phyloP scores from a whole-genome alignment of 1,140 invertebrate species.

The Parasteatoda tepidariorum region DNA sequence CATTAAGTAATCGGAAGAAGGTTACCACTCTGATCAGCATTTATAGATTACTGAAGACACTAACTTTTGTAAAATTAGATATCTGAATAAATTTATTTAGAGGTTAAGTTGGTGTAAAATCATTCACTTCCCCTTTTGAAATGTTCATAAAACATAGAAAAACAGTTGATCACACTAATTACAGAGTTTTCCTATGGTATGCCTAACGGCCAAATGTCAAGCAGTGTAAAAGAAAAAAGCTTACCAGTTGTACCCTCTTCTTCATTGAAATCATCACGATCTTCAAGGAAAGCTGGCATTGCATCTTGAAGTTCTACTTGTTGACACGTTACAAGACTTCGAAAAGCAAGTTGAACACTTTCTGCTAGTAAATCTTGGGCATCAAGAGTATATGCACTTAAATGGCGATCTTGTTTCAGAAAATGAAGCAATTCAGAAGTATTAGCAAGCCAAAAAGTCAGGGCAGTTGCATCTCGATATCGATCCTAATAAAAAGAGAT shows the following conservation, averaged over 20 bases:
- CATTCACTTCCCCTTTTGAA: background rate
- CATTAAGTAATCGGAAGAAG: too few relatives aligned
- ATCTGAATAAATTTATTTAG: too few relatives aligned
- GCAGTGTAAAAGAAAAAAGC: background rate
- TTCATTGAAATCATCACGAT: conserved; percentile 71
- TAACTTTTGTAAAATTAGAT: too few relatives aligned
- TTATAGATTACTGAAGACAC: too few relatives aligned
- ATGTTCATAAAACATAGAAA: conserved; percentile 27
- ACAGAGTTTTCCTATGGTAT: background rate
- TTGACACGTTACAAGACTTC: conserved; percentile 73
- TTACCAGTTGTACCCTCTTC: conserved; percentile 70
- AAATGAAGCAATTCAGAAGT: conserved; percentile 95
- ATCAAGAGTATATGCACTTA: conserved; percentile 89
- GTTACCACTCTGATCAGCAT: too few relatives aligned
- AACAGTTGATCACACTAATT: background rate
- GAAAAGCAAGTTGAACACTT: conserved; percentile 90
- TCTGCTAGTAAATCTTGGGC: conserved; percentile 93
- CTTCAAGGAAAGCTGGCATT: conserved; percentile 75
- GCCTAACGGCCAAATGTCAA: background rate
- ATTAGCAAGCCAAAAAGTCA: conserved; percentile 97
- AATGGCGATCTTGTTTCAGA: conserved; percentile 93
- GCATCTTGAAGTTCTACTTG: conserved; percentile 73
- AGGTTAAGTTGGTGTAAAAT: background rate
- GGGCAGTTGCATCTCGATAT: conserved; percentile 77
- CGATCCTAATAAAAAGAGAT: conserved; percentile 56